phyloP scores from a whole-genome alignment of 2,888 invertebrate genomes.

The Pycnomerus fuliginosus region DNA sequence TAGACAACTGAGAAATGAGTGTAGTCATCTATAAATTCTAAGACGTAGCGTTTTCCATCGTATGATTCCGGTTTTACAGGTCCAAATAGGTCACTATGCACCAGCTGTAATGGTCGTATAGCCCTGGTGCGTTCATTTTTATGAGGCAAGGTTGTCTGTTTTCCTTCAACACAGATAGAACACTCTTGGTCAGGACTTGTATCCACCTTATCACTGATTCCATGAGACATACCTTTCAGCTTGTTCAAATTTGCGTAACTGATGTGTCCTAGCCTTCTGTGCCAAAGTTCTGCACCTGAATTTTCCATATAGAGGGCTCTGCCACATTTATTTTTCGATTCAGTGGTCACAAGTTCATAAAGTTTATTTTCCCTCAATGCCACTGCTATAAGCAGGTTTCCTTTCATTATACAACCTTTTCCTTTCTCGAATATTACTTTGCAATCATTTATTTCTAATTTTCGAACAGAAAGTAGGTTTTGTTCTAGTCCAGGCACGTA shows the following conservation, averaged over 20 bases:
- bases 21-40: no score
- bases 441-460: slow-evolving; percentile 30
- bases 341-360: neutral
- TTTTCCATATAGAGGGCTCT: neutral
- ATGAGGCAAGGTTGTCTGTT: slow-evolving; percentile 23
- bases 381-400: slow-evolving; percentile 3
- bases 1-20: slow-evolving; percentile 38
- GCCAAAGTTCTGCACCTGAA: slow-evolving; percentile 18
- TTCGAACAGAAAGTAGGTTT: slow-evolving; percentile 26
- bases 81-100: slow-evolving; percentile 40
- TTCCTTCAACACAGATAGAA: slow-evolving; percentile 42
- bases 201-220: no score
- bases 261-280: slow-evolving; percentile 24
- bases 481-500: slow-evolving; percentile 17
- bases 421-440: slow-evolving; percentile 29
- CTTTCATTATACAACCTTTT: slow-evolving; percentile 24
- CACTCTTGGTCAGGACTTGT: no score
- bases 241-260: slow-evolving; percentile 16
- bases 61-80: slow-evolving; percentile 36
- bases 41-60: slow-evolving; percentile 37
- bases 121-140: slow-evolving; percentile 18
- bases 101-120: slow-evolving; percentile 40
- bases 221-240: slow-evolving; percentile 12
- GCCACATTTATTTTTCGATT: no score
- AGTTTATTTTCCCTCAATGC: neutral